phyloP scores from a whole-genome alignment of 2,113 vertebrate species.

The Panurus biarmicus region DNA sequence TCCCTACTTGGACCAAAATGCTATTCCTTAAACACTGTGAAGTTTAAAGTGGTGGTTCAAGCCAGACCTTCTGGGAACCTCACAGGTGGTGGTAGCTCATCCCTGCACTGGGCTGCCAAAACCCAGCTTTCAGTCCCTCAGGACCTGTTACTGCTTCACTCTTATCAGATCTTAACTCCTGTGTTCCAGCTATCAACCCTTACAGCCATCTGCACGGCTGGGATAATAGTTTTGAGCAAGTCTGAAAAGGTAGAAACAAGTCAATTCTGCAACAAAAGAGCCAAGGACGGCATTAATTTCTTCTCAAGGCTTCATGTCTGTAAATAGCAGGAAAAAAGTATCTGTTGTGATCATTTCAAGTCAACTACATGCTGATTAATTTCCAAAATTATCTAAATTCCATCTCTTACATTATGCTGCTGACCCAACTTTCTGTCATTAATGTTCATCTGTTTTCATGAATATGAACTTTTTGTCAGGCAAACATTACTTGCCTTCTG shows the following conservation, averaged over 20 bases:
- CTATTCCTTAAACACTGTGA: background rate
- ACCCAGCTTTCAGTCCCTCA: background rate
- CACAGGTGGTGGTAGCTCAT: background rate
- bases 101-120: background rate
- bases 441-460: background rate
- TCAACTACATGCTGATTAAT: background rate
- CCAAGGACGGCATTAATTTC: background rate
- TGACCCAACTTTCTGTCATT: background rate
- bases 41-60: background rate
- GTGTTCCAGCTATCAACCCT: background rate
- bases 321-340: background rate
- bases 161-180: background rate
- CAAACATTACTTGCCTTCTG: background rate
- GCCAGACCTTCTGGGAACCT: background rate
- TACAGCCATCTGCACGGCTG: background rate
- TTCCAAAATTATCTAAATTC: background rate
- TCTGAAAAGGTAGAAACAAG: background rate
- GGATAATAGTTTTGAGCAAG: background rate
- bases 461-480: background rate
- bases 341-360: background rate
- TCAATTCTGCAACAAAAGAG: background rate
- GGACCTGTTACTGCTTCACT: background rate
- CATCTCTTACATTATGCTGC: background rate
- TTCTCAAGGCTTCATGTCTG: background rate
- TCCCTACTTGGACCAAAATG: background rate